Evolutionary conservation across 2,888 invertebrate species (phyloP).

Genomic region (Dendrolimus pini): DNA sequence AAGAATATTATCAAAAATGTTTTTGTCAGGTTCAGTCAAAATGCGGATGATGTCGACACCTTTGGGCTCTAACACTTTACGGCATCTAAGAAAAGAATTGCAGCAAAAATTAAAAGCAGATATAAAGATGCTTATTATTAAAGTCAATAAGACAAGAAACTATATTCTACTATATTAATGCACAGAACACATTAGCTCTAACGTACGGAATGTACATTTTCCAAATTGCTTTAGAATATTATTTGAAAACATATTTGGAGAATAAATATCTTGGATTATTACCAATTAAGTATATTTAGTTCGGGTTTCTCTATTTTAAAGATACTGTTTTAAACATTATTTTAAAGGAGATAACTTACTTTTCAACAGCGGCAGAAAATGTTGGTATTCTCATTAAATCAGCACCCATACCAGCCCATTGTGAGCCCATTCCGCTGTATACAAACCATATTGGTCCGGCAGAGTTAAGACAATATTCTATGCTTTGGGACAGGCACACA

Average conservation of each 20-base stretch:
- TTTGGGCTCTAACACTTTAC: constrained; percentile 72
- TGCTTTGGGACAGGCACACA: constrained; percentile 52
- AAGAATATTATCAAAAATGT: constrained; percentile 79
- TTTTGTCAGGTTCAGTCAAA: constrained; percentile 77
- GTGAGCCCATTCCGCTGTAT: constrained; percentile 82
- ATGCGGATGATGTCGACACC: constrained; percentile 80
- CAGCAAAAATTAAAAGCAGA: too few species aligned
- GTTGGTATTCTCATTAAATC: constrained; percentile 75
- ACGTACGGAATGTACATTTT: too few species aligned
- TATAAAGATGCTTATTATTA: too few species aligned
- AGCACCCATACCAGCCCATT: constrained; percentile 80
- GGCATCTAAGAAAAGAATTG: constrained; percentile 47
- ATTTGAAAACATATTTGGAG: too few species aligned
- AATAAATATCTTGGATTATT: too few species aligned
- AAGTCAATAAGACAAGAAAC: too few species aligned
- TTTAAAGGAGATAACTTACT: constrained; percentile 23
- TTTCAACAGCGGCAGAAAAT: constrained; percentile 68
- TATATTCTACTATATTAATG: too few species aligned
- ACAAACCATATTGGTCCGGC: constrained; percentile 77
- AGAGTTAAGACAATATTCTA: constrained; percentile 62
- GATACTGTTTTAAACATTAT: too few species aligned
- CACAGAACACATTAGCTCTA: too few species aligned
- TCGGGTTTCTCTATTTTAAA: too few species aligned
- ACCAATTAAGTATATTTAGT: too few species aligned
- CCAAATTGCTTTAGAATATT: too few species aligned